Evolutionary conservation across 2,888 invertebrate genomes (phyloP).

Genomic region (Carabus problematicus): DNA sequence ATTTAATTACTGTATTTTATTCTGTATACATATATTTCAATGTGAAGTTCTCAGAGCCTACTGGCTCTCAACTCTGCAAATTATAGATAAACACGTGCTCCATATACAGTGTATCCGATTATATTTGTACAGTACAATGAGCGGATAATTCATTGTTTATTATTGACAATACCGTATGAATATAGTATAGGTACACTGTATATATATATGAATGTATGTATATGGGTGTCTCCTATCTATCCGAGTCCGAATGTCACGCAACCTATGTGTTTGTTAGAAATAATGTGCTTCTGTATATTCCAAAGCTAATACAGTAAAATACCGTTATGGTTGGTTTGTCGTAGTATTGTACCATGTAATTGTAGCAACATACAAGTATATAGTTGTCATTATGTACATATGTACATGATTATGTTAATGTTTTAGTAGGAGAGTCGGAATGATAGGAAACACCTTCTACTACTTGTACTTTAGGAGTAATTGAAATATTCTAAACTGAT

Average conservation of each 20-base stretch:
- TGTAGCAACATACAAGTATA: not conserved
- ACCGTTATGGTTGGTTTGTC: too few species aligned
- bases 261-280: too few species aligned
- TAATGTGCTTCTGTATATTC: too few species aligned
- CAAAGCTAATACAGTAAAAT: too few species aligned
- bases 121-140: not conserved
- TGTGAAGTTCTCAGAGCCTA: not conserved
- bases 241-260: not conserved
- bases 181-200: not conserved
- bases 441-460: too few species aligned
- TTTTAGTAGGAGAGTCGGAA: too few species aligned
- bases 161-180: not conserved
- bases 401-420: too few species aligned
- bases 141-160: not conserved
- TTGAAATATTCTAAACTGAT: conserved; percentile 9
- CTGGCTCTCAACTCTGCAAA: not conserved
- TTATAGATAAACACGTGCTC: not conserved
- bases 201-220: not conserved
- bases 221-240: conserved; percentile 8
- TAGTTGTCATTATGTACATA: not conserved
- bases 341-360: too few species aligned
- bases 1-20: not conserved
- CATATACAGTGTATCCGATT: not conserved
- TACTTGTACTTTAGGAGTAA: not conserved
- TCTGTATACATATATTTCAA: not conserved